phyloP scores from a whole-genome alignment of 2,113 vertebrate genomes.

The Nannobrachium achirus region DNA sequence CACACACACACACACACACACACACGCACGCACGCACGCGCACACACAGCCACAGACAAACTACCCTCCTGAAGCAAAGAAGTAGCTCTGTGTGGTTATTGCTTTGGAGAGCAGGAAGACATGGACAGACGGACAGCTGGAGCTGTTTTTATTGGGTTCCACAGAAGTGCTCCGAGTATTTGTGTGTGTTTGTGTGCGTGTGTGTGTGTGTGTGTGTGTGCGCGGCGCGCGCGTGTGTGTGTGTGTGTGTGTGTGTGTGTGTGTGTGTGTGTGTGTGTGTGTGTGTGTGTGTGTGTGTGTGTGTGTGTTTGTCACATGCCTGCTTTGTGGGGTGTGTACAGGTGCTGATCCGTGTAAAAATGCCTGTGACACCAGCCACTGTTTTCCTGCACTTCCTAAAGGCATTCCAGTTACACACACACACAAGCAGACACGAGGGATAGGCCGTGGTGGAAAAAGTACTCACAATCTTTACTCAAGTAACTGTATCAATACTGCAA shows the following conservation, averaged over 20 bases:
- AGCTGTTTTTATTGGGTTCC: constrained; percentile 54
- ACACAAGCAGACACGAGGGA: too few relatives aligned
- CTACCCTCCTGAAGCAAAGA: constrained; percentile 6
- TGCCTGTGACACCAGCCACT: constrained; percentile 46
- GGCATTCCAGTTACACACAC: constrained; percentile 28
- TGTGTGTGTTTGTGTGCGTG: constrained; percentile 29
- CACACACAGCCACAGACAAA: neutral
- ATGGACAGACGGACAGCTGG: constrained; percentile 54
- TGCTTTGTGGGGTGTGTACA: constrained; percentile 39
- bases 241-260: constrained; percentile 18
- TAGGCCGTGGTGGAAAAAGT: too few relatives aligned
- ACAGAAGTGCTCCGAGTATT: constrained; percentile 57
- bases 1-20: constrained; percentile 3
- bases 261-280: constrained; percentile 19
- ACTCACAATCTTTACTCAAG: too few relatives aligned
- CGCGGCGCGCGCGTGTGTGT: constrained; percentile 37
- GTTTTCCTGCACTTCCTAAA: constrained; percentile 45
- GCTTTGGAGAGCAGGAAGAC: constrained; percentile 13
- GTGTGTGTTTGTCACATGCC: constrained; percentile 27
- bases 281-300: constrained; percentile 40
- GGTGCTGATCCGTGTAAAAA: constrained; percentile 62
- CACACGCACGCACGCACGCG: constrained; percentile 10
- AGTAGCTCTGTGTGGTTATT: constrained; percentile 30
- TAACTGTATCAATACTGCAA: too few relatives aligned
- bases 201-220: constrained; percentile 12